These are phyloP conservation scores for Threskiornis aethiopicus DNA, from an alignment of 2,797 vertebrate species.

Conservation along the genomic window DNA sequence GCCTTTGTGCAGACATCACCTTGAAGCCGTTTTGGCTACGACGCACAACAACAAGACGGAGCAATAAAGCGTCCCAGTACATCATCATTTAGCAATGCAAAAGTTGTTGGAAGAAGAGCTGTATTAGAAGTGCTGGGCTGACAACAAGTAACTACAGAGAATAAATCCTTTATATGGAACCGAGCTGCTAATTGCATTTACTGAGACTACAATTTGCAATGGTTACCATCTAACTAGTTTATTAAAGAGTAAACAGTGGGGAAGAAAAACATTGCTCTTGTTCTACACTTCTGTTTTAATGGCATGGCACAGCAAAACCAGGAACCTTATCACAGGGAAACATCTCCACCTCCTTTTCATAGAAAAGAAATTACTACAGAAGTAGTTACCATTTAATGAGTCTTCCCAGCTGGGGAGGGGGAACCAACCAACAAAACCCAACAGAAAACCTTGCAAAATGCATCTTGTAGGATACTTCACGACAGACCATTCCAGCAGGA, in stretches of 20 bases:
- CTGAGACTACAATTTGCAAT: too few species aligned
- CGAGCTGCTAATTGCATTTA: not conserved
- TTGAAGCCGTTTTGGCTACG: not conserved
- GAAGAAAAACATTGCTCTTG: not conserved
- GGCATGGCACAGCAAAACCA: not conserved
- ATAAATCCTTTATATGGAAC: not conserved
- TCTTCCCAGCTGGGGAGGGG: not conserved
- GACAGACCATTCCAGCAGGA: not conserved
- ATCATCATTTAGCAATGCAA: not conserved
- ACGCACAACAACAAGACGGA: rapidly evolving
- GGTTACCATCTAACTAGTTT: not conserved
- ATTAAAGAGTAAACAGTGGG: not conserved
- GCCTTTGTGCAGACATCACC: not conserved
- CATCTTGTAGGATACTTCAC: not conserved
- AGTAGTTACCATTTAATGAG: not conserved
- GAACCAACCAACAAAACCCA: not conserved
- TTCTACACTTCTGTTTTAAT: not conserved
- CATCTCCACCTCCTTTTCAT: not conserved
- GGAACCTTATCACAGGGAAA: not conserved
- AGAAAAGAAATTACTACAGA: not conserved
- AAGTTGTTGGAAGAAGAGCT: not conserved
- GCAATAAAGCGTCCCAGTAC: rapidly evolving
- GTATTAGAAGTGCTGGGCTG: not conserved
- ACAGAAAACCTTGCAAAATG: not conserved
- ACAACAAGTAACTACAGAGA: not conserved